These are phyloP conservation scores for Chrysolina haemoptera DNA, from an alignment of 2,888 invertebrate species.

Conservation along the genomic window DNA sequence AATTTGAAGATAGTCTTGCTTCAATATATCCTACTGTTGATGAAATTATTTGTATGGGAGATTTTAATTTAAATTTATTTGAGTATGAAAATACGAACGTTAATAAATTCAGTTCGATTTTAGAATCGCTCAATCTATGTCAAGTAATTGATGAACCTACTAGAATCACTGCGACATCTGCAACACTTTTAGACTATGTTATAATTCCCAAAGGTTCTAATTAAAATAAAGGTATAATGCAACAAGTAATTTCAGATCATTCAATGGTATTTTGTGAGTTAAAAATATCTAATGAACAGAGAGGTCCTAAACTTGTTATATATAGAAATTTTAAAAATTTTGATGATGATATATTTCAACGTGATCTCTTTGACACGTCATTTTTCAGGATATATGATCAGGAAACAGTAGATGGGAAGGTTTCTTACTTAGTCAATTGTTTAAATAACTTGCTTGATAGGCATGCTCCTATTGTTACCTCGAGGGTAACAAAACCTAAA, in stretches of 20 bases:
- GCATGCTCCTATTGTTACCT: too few species aligned
- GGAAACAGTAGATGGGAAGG: too few species aligned
- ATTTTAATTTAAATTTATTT: neutral
- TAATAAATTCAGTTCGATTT: neutral
- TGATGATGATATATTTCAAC: too few species aligned
- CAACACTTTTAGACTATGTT: slow-evolving; percentile 7
- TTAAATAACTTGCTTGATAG: too few species aligned
- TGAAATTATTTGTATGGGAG: neutral
- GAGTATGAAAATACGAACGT: neutral
- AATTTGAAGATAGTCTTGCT: slow-evolving; percentile 16
- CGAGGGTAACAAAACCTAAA: too few species aligned
- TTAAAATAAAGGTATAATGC: neutral
- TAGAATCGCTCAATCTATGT: slow-evolving; percentile 21
- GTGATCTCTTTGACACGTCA: too few species aligned
- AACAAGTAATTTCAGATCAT: slow-evolving; percentile 5
- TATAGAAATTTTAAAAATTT: too few species aligned
- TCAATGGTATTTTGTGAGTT: neutral
- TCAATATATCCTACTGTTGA: slow-evolving; percentile 11
- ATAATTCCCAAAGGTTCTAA: slow-evolving; percentile 1
- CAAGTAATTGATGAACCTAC: slow-evolving; percentile 19
- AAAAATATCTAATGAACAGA: too few species aligned
- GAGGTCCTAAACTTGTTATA: too few species aligned
- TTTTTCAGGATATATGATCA: too few species aligned
- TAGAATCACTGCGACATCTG: slow-evolving; percentile 8
- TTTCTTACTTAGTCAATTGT: too few species aligned